A percentile compares a stretch with the other conserved stretches of the same genome.
These are phyloP conservation scores for Eupithecia pulchellata DNA, from an alignment of 2,888 invertebrate species.

Conservation along the genomic window DNA sequence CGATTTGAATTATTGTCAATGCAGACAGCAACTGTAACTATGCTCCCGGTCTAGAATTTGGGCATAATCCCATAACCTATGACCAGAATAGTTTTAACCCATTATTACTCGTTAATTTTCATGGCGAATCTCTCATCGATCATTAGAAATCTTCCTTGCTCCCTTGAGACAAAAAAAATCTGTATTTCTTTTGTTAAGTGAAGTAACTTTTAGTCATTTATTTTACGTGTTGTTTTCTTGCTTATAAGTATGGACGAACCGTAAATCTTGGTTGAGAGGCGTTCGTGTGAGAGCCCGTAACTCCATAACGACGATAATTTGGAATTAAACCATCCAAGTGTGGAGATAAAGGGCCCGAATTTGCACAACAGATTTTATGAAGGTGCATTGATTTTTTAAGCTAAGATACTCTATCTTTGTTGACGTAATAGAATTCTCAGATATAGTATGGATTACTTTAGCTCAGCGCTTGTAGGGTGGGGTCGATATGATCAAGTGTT, in stretches of 20 bases:
- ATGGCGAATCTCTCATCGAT: neutral
- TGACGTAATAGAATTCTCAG: neutral
- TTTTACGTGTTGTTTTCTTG: neutral
- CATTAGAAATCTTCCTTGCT: neutral
- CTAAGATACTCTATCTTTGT: neutral
- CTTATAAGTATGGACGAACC: neutral
- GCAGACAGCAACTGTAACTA: neutral
- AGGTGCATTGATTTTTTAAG: conserved; percentile 41
- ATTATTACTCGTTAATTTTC: neutral
- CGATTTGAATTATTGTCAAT: neutral
- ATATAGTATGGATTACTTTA: neutral
- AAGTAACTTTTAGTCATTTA: too few relatives aligned
- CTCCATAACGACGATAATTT: conserved; percentile 75
- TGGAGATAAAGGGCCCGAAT: conserved; percentile 65
- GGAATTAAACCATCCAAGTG: conserved; percentile 69
- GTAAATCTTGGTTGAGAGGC: conserved; percentile 68
- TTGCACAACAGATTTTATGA: conserved; percentile 69
- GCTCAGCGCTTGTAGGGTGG: neutral
- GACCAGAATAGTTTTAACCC: neutral
- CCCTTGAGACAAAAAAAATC: neutral
- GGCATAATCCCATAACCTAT: neutral
- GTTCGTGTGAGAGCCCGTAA: conserved; percentile 71
- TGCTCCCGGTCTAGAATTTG: neutral
- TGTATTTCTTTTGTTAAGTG: neutral
- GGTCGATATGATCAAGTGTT: neutral